Conservation (phyloP, 2,888 invertebrate genomes). For the Aporophyla lueneburgensis region DNA sequence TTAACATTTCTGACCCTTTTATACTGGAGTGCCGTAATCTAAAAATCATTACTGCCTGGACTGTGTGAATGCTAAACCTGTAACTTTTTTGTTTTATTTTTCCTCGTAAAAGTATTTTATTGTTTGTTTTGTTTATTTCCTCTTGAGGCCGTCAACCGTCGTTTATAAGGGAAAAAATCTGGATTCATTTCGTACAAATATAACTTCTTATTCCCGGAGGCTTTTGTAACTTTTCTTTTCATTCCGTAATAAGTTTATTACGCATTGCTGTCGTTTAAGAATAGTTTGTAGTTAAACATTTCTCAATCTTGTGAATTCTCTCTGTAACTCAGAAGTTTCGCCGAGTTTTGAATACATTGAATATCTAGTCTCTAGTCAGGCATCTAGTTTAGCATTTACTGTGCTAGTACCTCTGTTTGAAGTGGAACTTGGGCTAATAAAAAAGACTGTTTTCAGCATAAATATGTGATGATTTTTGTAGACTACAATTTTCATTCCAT, state of each 20-base stretch:
- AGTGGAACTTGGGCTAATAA: not conserved
- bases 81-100: conserved; percentile 19
- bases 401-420: conserved; percentile 1
- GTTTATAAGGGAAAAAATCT: not conserved
- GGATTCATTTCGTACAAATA: conserved; percentile 26
- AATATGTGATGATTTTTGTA: not conserved
- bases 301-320: conserved; percentile 16
- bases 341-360: conserved; percentile 22
- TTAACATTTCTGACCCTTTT: conserved; percentile 61
- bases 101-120: conserved; percentile 14
- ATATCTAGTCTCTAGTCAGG: not conserved
- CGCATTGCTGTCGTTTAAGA: conserved; percentile 21
- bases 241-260: conserved; percentile 27
- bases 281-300: conserved; percentile 28
- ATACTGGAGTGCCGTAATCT: conserved; percentile 41
- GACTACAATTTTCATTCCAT: not conserved
- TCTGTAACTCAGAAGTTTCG: conserved; percentile 5
- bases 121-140: conserved; percentile 22
- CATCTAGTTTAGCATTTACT: not conserved
- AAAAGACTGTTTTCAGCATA: not conserved
- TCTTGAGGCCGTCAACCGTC: conserved; percentile 13
- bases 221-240: conserved; percentile 30
- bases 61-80: conserved; percentile 21
- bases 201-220: conserved; percentile 16
- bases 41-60: conserved; percentile 36